Conservation (phyloP, 1,140 invertebrate genomes). For the Hydropsyche tenuis region DNA sequence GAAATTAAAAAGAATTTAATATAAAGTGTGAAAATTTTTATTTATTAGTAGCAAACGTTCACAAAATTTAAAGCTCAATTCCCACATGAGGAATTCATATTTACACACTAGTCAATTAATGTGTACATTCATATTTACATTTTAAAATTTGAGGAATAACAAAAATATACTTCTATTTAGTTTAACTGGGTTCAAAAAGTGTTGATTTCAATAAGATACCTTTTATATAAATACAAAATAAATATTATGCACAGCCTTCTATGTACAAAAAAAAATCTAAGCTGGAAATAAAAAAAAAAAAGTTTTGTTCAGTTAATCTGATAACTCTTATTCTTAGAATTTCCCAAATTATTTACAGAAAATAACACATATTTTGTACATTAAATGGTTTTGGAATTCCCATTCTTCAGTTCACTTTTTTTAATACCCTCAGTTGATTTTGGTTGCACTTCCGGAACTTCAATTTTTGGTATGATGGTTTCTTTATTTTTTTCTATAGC, state of each 20-base stretch:
- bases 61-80: too few relatives aligned
- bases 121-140: too few relatives aligned
- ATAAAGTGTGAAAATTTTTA: too few relatives aligned
- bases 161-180: too few relatives aligned
- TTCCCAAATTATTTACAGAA: constrained; percentile 27
- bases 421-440: constrained; percentile 30
- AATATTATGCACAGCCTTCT: constrained; percentile 4
- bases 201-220: background rate
- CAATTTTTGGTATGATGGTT: constrained; percentile 44
- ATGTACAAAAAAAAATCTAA: background rate
- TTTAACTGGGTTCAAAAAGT: too few relatives aligned
- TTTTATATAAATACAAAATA: background rate
- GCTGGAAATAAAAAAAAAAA: background rate
- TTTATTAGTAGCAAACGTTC: too few relatives aligned
- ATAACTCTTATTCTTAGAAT: too few relatives aligned
- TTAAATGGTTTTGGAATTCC: constrained; percentile 42
- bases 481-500: constrained; percentile 49
- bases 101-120: too few relatives aligned
- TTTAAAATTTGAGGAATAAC: too few relatives aligned
- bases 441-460: constrained; percentile 34
- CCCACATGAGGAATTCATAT: too few relatives aligned
- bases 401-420: constrained; percentile 31
- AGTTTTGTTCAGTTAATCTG: too few relatives aligned
- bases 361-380: constrained; percentile 26
- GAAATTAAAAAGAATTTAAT: too few relatives aligned